Percentiles rank a stretch among this genome's conserved stretches.
Evolutionary conservation across 2,113 vertebrate genomes (phyloP).

Genomic region (Ameiurus melas): DNA sequence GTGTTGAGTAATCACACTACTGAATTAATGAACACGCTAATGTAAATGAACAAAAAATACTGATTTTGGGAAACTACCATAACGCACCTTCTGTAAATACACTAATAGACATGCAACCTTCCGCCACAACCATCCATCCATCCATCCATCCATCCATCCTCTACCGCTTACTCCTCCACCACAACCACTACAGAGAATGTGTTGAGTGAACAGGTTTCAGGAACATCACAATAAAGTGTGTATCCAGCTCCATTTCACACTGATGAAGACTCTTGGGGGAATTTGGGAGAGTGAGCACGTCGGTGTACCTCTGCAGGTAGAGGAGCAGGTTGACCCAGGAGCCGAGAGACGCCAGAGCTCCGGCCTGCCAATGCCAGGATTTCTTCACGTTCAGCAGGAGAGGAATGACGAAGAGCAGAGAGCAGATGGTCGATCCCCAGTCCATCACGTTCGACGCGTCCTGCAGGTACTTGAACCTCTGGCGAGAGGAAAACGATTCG

Average conservation of each 20-base stretch:
- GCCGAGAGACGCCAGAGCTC: constrained; percentile 75
- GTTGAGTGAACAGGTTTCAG: background rate
- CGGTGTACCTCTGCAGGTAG: constrained; percentile 79
- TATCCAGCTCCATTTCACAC: background rate
- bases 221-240: background rate
- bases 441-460: constrained; percentile 58
- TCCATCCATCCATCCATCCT: no score
- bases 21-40: background rate
- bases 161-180: no score
- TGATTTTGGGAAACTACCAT: background rate
- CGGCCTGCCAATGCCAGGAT: constrained; percentile 79
- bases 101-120: background rate
- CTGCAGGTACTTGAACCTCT: constrained; percentile 57
- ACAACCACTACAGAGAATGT: background rate
- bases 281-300: background rate
- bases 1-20: background rate
- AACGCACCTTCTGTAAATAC: background rate
- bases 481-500: background rate
- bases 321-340: constrained; percentile 87
- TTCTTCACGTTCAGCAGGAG: constrained; percentile 53
- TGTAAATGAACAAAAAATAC: background rate
- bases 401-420: constrained; percentile 61
- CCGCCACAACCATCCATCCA: background rate
- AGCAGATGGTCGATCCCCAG: constrained; percentile 54
- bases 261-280: background rate